These are phyloP conservation scores for Fistularia commersonii DNA, from an alignment of 2,797 vertebrate genomes.

Conservation along the genomic window DNA sequence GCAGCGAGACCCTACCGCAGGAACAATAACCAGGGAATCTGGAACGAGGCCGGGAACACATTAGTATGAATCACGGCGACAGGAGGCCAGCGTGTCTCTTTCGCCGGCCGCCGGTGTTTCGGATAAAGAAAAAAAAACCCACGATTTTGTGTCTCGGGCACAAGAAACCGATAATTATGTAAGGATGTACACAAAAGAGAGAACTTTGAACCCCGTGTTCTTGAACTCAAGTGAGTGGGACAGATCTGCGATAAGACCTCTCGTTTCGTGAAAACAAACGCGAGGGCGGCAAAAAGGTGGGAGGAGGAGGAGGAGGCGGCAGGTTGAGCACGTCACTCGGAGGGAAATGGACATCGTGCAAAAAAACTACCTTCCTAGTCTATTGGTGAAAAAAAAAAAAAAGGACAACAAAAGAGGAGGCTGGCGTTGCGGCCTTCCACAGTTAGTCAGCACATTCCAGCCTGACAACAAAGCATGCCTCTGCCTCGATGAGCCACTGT, in stretches of 20 bases:
- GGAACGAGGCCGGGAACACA: neutral
- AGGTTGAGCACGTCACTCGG: slow-evolving; percentile 11
- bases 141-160: slow-evolving; percentile 5
- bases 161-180: slow-evolving; percentile 39
- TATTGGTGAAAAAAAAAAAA: slow-evolving; percentile 41
- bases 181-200: slow-evolving; percentile 51
- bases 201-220: slow-evolving; percentile 58
- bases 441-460: slow-evolving; percentile 80
- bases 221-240: slow-evolving; percentile 43
- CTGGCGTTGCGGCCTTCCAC: slow-evolving; percentile 61
- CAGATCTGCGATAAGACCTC: slow-evolving; percentile 52
- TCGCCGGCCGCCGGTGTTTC: too few species aligned
- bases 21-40: slow-evolving; percentile 5
- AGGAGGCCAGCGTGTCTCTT: too few species aligned
- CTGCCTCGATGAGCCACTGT: slow-evolving; percentile 57
- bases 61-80: slow-evolving; percentile 7
- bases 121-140: too few species aligned
- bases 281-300: slow-evolving; percentile 2
- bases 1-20: slow-evolving; percentile 11
- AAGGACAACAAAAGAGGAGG: slow-evolving; percentile 60
- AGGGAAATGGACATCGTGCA: slow-evolving; percentile 24
- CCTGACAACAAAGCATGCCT: slow-evolving; percentile 71
- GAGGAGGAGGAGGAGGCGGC: slow-evolving; percentile 2
- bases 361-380: slow-evolving; percentile 44
- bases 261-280: slow-evolving; percentile 38